Base-by-base conservation (phyloP, 2,797 vertebrate genomes). In the Channallabes apus region DNA sequence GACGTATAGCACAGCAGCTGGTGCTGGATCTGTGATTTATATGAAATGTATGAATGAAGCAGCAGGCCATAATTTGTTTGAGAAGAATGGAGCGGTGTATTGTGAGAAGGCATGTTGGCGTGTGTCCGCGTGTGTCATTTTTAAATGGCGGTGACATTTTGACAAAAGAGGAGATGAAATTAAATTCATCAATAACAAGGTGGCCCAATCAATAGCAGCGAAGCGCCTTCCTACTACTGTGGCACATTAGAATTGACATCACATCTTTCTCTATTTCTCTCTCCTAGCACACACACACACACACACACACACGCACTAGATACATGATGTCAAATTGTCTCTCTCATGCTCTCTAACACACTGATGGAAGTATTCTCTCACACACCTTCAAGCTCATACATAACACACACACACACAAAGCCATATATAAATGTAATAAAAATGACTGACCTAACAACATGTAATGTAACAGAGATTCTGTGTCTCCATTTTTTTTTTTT, bases 171-270 rank as follows among this genome's bases (percentile, higher is more conserved):
- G 88, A 90, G 90, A 92, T 93, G 91, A 92, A 93, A 96, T 95
- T 94, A 94, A 94, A 95, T 93, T 94, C 93, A 95, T 95, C 93
- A 94, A 95, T 95, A 95, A 94, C 88, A 82, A 85, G 90, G 91
- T 92, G 80, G 89, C 90, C 90, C 86, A 93, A 95, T 95, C 95
- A 94, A 95, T 95, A 94, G 91, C 88, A 89, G 91, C 89, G 91
- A 93, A 79, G 89, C 91, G 91, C 91, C 89, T 91, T 83, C 88
- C 91, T 92, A 81, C 90, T 90, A 90, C 88, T 91, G 93, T 93
- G 91, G 88, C 69, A 89, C 87, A 91, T 93, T 94, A 93, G 86
- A 92, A 93, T 90, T 92, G 92, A 93, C 92, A 91, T 90, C 86
- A 54, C 77, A 85, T 80, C 83, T 77, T 89, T 91, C 90, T 90